These are phyloP conservation scores for Callipepla squamata DNA, from an alignment of 2,113 vertebrate genomes.

Conservation along the genomic window DNA sequence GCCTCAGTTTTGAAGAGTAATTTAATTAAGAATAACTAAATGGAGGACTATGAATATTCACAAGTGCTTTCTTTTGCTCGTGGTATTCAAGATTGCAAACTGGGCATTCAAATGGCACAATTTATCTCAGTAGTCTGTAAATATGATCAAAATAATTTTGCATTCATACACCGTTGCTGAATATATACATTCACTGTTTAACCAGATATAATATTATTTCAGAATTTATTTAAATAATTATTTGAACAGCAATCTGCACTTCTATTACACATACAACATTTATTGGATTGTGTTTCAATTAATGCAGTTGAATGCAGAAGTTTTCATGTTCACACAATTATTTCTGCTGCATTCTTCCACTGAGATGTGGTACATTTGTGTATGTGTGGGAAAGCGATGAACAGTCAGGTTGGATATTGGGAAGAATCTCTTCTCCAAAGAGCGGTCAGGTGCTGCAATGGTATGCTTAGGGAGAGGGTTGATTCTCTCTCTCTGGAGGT, in stretches of 20 bases:
- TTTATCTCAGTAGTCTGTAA: neutral
- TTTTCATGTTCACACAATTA: neutral
- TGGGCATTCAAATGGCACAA: neutral
- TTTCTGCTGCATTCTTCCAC: neutral
- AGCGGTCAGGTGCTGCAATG: too few species aligned
- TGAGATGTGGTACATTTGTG: neutral
- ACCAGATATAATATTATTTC: neutral
- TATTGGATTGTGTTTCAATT: neutral
- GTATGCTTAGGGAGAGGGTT: too few species aligned
- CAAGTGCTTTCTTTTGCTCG: neutral
- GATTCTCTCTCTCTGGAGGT: too few species aligned
- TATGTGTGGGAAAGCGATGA: neutral
- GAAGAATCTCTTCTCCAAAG: too few species aligned
- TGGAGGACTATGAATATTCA: rapidly evolving
- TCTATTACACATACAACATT: neutral
- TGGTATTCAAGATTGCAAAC: neutral
- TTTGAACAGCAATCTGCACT: neutral
- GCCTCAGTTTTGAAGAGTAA: neutral
- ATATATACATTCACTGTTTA: neutral
- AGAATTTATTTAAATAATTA: neutral
- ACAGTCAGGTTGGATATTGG: neutral
- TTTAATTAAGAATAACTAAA: neutral
- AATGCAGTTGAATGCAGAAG: neutral
- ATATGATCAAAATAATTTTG: neutral
- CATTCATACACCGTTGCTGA: neutral